phyloP scores from a whole-genome alignment of 2,888 invertebrate genomes.

The Lucinisca nassula region DNA sequence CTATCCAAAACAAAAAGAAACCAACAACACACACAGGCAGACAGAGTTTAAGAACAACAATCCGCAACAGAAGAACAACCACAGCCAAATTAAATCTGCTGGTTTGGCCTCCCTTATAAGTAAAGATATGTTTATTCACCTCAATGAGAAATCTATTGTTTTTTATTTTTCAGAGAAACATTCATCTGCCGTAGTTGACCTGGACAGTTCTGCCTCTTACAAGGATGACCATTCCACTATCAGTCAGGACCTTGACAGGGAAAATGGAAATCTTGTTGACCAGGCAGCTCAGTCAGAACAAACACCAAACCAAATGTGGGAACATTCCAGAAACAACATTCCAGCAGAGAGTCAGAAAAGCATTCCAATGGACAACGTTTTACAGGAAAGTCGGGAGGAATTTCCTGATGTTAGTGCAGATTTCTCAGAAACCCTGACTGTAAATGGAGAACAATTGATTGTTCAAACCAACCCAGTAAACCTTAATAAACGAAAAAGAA shows the following conservation, averaged over 20 bases:
- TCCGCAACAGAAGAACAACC: too few species aligned
- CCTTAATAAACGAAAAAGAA: neutral
- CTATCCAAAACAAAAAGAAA: too few species aligned
- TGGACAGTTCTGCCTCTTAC: neutral
- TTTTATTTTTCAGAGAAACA: neutral
- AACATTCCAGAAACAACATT: neutral
- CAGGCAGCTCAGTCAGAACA: neutral
- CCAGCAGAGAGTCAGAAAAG: neutral
- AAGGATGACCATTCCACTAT: neutral
- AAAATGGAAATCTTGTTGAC: neutral
- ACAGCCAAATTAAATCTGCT: too few species aligned
- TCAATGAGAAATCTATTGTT: too few species aligned
- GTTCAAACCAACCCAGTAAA: neutral
- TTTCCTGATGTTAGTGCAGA: neutral
- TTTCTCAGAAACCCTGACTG: neutral
- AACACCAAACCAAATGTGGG: neutral
- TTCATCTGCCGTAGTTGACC: neutral
- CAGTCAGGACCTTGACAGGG: neutral
- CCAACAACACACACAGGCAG: too few species aligned
- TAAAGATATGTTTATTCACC: too few species aligned
- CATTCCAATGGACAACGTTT: neutral
- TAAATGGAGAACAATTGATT: neutral
- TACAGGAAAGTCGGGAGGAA: neutral
- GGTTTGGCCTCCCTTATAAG: too few species aligned
- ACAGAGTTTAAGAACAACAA: too few species aligned